phyloP scores from a whole-genome alignment of 2,888 invertebrate species.

The Drosophila buzzatii region DNA sequence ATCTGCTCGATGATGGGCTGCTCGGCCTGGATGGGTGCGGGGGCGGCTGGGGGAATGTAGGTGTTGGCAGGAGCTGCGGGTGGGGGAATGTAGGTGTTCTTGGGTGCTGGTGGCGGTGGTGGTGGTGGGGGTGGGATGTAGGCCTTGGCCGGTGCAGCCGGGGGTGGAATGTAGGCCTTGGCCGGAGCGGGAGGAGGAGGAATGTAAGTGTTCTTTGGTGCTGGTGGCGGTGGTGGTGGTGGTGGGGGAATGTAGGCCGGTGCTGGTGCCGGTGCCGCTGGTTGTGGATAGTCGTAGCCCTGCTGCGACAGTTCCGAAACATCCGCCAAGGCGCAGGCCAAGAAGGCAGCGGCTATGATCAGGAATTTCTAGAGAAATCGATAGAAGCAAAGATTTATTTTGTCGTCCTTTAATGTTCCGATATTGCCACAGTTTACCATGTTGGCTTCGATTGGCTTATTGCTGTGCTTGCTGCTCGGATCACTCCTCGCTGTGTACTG shows the following conservation, averaged over 20 bases:
- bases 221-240: conserved; percentile 43
- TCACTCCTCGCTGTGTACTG: conserved; percentile 69
- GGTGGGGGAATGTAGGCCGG: conserved; percentile 59
- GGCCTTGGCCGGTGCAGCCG: conserved; percentile 38
- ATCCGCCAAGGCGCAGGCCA: conserved; percentile 75
- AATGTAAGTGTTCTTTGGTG: conserved; percentile 47
- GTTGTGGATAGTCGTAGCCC: conserved; percentile 73
- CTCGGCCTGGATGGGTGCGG: conserved; percentile 52
- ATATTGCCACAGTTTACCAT: conserved; percentile 48
- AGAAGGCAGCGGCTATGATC: conserved; percentile 66
- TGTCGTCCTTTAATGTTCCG: conserved; percentile 16
- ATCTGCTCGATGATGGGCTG: conserved; percentile 57
- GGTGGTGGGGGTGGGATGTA: conserved; percentile 60
- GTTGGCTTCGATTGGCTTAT: conserved; percentile 13
- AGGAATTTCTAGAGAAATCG: conserved; percentile 60
- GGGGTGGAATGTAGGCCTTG: conserved; percentile 50
- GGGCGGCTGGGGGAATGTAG: conserved; percentile 67
- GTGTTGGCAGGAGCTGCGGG: conserved; percentile 59
- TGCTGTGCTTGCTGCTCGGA: conserved; percentile 57
- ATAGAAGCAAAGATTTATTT: background rate
- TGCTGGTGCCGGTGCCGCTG: conserved; percentile 59
- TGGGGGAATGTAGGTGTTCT: conserved; percentile 65
- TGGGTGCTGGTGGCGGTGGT: conserved; percentile 67
- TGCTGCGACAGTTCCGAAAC: conserved; percentile 63
- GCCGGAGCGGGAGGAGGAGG: conserved; percentile 58